Percentiles rank a stretch among this genome's conserved stretches.
phyloP scores from a whole-genome alignment of 1,140 invertebrate species.

The Nautilus pompilius region DNA sequence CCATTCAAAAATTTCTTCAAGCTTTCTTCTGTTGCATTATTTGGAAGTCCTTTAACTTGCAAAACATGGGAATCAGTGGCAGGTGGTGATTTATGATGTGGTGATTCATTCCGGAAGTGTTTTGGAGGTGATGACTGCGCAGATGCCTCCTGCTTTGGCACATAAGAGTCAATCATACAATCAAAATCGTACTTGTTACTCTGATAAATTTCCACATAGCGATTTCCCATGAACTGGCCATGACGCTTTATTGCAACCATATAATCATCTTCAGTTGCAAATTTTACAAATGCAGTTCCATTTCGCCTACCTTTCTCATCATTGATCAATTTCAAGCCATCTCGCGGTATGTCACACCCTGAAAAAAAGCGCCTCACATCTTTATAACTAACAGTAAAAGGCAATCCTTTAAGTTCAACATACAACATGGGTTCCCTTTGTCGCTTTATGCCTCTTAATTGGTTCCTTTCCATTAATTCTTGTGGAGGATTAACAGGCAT shows the following conservation, averaged over 20 bases:
- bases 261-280: constrained; percentile 65
- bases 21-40: constrained; percentile 19
- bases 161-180: constrained; percentile 36
- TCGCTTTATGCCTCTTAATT: background rate
- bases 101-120: too few relatives aligned
- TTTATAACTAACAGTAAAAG: constrained; percentile 47
- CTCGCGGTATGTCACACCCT: constrained; percentile 72
- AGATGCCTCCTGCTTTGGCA: constrained; percentile 18
- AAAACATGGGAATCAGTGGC: background rate
- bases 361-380: constrained; percentile 79
- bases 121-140: too few relatives aligned
- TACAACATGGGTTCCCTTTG: constrained; percentile 2
- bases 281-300: constrained; percentile 77
- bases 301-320: constrained; percentile 74
- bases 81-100: too few relatives aligned
- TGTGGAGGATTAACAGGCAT: too few relatives aligned
- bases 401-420: constrained; percentile 33
- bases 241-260: constrained; percentile 67
- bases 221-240: constrained; percentile 45
- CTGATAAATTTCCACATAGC: constrained; percentile 33
- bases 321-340: constrained; percentile 81
- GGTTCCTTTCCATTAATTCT: background rate
- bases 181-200: constrained; percentile 41
- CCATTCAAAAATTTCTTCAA: constrained; percentile 30
- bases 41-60: constrained; percentile 26